A percentile compares a stretch with the other conserved stretches of the same genome.
Evolutionary conservation across 1,140 invertebrate genomes (phyloP).

Genomic region (Phortica variegata): DNA sequence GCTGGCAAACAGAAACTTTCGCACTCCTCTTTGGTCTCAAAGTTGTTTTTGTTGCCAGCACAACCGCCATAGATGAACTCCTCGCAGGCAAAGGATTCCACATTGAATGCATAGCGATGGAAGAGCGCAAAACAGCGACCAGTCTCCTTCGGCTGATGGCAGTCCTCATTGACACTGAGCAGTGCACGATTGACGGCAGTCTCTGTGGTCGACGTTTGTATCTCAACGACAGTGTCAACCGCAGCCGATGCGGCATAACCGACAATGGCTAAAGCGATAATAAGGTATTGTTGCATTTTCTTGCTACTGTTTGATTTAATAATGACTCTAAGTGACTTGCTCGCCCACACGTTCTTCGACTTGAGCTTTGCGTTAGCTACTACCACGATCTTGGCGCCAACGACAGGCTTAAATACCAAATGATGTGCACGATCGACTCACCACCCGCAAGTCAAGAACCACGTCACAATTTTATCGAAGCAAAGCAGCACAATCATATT

Average conservation of each 20-base stretch:
- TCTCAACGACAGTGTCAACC: conserved; percentile 10
- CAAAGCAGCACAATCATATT: conserved; percentile 20
- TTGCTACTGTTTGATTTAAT: conserved; percentile 24
- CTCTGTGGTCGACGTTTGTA: neutral
- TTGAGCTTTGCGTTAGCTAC: too few relatives aligned
- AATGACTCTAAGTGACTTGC: too few relatives aligned
- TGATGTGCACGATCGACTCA: neutral
- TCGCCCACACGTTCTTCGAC: too few relatives aligned
- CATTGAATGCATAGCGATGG: conserved; percentile 80
- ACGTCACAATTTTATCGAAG: conserved; percentile 12
- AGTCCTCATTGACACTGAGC: conserved; percentile 54
- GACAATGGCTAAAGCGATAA: conserved; percentile 13
- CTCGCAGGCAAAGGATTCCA: conserved; percentile 67
- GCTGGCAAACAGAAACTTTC: conserved; percentile 64
- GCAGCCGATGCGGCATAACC: conserved; percentile 14
- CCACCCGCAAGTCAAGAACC: conserved; percentile 10
- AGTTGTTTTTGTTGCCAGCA: conserved; percentile 87
- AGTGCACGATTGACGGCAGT: neutral
- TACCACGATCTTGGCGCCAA: neutral
- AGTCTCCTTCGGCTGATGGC: conserved; percentile 70
- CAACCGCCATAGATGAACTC: conserved; percentile 86
- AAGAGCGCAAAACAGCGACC: conserved; percentile 83
- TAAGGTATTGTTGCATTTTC: conserved; percentile 28
- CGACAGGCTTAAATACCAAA: conserved; percentile 35
- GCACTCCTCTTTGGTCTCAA: conserved; percentile 74